Evolutionary conservation across 2,113 vertebrate genomes (phyloP).

Genomic region (Sciurus niger): DNA sequence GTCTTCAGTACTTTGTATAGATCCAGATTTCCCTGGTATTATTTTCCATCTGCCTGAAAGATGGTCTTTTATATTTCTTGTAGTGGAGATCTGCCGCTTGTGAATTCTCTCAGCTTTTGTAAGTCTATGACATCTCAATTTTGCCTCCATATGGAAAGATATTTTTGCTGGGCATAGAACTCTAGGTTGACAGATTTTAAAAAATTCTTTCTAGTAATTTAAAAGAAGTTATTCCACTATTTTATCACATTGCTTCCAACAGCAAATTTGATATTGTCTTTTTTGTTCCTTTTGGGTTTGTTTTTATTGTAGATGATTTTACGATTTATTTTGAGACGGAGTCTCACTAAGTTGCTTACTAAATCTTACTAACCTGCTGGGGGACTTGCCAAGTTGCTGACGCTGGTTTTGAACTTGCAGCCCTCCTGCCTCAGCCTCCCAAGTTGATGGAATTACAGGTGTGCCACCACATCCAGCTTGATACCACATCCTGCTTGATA

Average conservation of each 20-base stretch:
- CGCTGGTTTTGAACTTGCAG: too few species aligned
- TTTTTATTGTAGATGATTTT: too few species aligned
- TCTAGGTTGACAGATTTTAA: too few species aligned
- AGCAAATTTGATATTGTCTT: not conserved
- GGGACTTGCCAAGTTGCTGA: too few species aligned
- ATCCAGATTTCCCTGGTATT: not conserved
- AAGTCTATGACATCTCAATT: not conserved
- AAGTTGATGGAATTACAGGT: too few species aligned
- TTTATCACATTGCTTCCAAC: not conserved
- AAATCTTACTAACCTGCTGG: too few species aligned
- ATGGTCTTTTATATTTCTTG: not conserved
- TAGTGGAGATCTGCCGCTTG: not conserved
- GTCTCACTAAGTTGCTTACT: too few species aligned
- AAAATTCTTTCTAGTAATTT: not conserved
- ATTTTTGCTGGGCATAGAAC: too few species aligned
- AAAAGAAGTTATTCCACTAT: not conserved
- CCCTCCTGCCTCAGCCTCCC: too few species aligned
- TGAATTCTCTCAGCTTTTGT: not conserved
- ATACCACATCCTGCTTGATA: not conserved
- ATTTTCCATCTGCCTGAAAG: not conserved
- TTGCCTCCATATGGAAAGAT: not conserved
- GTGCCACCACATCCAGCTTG: not conserved
- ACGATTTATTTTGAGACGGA: too few species aligned
- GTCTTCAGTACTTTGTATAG: not conserved
- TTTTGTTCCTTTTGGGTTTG: not conserved